Base-by-base conservation (phyloP, 2,113 vertebrate species). In the Arenaria interpres region DNA sequence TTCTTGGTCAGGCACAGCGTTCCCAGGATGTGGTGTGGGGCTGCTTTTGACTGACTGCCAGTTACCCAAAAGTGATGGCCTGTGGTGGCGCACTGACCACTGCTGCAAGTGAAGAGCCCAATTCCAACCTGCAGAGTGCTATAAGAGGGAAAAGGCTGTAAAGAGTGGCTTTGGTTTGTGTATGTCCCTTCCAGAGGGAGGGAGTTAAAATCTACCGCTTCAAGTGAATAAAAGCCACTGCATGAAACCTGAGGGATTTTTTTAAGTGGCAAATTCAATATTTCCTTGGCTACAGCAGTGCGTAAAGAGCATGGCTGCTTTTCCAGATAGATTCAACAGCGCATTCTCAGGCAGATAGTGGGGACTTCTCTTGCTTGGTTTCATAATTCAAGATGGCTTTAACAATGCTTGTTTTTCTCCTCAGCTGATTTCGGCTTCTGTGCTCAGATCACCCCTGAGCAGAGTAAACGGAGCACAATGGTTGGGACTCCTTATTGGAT, bases 381-480 rank as follows among this genome's bases (percentile, higher is more conserved):
- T 91, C 30, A 6, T 56, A 51, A 86, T 82, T 81, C 45, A 59
- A 69, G 12, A 27, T 79, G 57, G 51, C 35, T 95, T 81, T 98
- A 93, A 97, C 51, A 17, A 8, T 46, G n/a, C 64, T 68, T 66
- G 14, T 48, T 92, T 95, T 88, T 92, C 75, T 95, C 86, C 97
- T 89, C 97, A 99, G 99, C 99, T 97, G 99, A 99, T 97, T 99
- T 99, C 95, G 99, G 99, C 94, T 99, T 99, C 98, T 99, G 99
- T 57, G 99, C 99, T 95, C 99, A 99, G 98, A 99, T 99, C 97
- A 99, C 99, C 32, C 99, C 99, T 13, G 99, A 99, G 96, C 99
- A 99, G 97, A 99, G 99, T 98, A 99, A 99, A 97, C 98, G 99
- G 94, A 99, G 99, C 97, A 99, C 99, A 41, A 99, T 99, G 99